phyloP scores from a whole-genome alignment of 2,797 vertebrate species.

The Eulemur albifrons region DNA sequence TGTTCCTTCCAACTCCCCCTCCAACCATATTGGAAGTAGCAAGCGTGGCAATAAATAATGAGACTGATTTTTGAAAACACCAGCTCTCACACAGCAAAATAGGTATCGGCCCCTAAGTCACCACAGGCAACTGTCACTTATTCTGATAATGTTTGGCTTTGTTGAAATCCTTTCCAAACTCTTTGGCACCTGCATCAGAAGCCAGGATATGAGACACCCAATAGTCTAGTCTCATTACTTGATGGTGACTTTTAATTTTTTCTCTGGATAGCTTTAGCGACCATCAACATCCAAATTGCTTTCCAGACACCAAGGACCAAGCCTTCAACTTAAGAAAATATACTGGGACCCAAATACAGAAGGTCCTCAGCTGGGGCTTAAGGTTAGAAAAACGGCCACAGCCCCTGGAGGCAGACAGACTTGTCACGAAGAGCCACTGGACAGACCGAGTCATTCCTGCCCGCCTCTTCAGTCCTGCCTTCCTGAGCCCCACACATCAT shows the following conservation, averaged over 20 bases:
- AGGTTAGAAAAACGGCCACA: not conserved
- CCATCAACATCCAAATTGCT: slow-evolving; percentile 14
- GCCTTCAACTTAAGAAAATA: not conserved
- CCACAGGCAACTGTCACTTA: not conserved
- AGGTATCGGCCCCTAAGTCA: not conserved
- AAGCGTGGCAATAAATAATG: not conserved
- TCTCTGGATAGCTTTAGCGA: not conserved
- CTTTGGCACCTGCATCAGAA: not conserved
- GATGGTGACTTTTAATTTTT: slow-evolving; percentile 25
- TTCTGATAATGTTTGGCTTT: not conserved
- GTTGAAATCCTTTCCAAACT: not conserved
- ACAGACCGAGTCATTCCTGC: slow-evolving; percentile 61
- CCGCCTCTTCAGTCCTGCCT: slow-evolving; percentile 69
- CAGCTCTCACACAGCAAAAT: not conserved
- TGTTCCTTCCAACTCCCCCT: not conserved
- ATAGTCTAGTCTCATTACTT: slow-evolving; percentile 12
- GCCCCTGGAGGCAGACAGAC: not conserved
- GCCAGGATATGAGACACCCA: slow-evolving; percentile 68
- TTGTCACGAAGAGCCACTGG: slow-evolving; percentile 26
- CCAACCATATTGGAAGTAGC: not conserved
- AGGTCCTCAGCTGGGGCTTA: not conserved
- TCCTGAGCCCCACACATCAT: slow-evolving; percentile 77
- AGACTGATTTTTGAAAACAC: not conserved
- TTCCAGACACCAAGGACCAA: slow-evolving; percentile 27
- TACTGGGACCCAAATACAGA: not conserved